Conservation (phyloP, 2,113 vertebrate genomes). For the Trematomus loennbergii region DNA sequence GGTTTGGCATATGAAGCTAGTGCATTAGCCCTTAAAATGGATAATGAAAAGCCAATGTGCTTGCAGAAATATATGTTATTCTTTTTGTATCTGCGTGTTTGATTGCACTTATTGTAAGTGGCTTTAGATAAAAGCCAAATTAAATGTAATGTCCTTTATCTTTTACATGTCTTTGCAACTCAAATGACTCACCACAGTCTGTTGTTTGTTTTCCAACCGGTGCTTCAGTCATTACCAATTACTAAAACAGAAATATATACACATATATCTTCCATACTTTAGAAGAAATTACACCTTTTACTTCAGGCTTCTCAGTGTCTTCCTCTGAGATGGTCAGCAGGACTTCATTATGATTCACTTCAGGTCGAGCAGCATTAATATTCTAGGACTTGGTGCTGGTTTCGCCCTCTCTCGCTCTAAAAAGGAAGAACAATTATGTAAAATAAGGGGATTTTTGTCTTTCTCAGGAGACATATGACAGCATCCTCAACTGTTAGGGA, state of each 20-base stretch:
- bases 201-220: not conserved
- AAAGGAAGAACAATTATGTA: not conserved
- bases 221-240: not conserved
- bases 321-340: slow-evolving; percentile 20
- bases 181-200: not conserved
- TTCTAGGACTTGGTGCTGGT: slow-evolving; percentile 13
- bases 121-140: too few species aligned
- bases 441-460: not conserved
- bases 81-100: too few species aligned
- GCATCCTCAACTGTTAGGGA: not conserved
- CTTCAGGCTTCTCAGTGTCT: not conserved
- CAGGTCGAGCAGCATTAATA: slow-evolving; percentile 34
- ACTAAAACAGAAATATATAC: not conserved
- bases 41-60: too few species aligned
- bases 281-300: too few species aligned
- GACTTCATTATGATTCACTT: slow-evolving; percentile 32
- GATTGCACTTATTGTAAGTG: too few species aligned
- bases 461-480: not conserved
- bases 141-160: not conserved
- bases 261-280: not conserved
- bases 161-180: not conserved
- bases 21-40: too few species aligned
- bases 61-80: too few species aligned
- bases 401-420: not conserved
- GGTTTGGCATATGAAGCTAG: too few species aligned